Conservation (phyloP, 2,888 invertebrate genomes). For the Prosapia bicincta region DNA sequence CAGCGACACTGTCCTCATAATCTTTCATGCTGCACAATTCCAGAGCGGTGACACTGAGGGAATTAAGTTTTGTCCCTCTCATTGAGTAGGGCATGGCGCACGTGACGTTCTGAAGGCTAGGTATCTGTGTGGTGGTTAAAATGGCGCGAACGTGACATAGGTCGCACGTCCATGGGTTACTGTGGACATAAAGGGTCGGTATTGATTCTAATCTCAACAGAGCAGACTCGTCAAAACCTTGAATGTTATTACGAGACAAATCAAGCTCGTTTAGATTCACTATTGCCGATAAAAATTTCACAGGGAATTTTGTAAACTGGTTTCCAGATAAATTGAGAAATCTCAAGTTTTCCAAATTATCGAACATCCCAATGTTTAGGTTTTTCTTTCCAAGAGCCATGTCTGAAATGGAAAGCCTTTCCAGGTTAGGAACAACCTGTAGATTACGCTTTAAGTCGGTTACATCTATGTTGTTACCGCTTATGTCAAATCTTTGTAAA, state of each 20-base stretch:
- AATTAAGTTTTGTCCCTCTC: slow-evolving; percentile 48
- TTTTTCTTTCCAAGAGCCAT: slow-evolving; percentile 51
- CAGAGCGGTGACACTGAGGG: slow-evolving; percentile 46
- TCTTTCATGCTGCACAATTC: slow-evolving; percentile 52
- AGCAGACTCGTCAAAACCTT: slow-evolving; percentile 57
- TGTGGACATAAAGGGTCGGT: slow-evolving; percentile 50
- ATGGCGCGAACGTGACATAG: slow-evolving; percentile 60
- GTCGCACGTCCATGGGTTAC: slow-evolving; percentile 66
- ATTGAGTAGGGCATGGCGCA: slow-evolving; percentile 55
- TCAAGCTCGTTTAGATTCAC: slow-evolving; percentile 62
- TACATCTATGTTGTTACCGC: slow-evolving; percentile 61
- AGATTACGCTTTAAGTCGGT: slow-evolving; percentile 56
- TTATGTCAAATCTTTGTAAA: slow-evolving; percentile 62
- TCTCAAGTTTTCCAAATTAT: slow-evolving; percentile 57
- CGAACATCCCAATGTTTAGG: slow-evolving; percentile 57
- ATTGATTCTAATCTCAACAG: slow-evolving; percentile 57
- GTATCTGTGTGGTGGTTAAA: slow-evolving; percentile 54
- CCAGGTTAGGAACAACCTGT: slow-evolving; percentile 57
- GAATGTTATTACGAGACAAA: slow-evolving; percentile 68
- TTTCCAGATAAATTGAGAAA: slow-evolving; percentile 72
- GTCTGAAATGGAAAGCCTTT: slow-evolving; percentile 57
- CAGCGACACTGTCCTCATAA: slow-evolving; percentile 48
- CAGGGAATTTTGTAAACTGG: slow-evolving; percentile 57
- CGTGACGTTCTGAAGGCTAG: slow-evolving; percentile 50
- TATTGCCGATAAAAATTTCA: slow-evolving; percentile 54